Evolutionary conservation across 2,113 vertebrate genomes (phyloP).

Genomic region (Entelurus aequoreus): DNA sequence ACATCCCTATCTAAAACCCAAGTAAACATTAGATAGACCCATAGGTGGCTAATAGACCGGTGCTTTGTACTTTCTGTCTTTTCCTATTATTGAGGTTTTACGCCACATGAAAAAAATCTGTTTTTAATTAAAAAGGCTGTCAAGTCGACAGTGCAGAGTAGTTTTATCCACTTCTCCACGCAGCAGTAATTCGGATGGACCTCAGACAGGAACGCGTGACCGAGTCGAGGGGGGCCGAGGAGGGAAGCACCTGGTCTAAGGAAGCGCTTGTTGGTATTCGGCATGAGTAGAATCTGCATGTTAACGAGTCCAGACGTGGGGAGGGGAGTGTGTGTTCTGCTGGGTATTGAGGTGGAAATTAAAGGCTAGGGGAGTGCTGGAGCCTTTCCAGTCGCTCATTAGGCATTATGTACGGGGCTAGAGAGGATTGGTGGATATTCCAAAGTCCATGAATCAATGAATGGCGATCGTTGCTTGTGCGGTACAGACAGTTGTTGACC

Average conservation of each 20-base stretch:
- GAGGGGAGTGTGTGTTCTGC: conserved; percentile 45
- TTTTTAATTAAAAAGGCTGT: not conserved
- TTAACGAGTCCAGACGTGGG: conserved; percentile 59
- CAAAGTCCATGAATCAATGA: conserved; percentile 45
- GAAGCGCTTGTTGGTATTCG: conserved; percentile 56
- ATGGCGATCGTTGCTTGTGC: conserved; percentile 30
- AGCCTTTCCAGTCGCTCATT: conserved; percentile 67
- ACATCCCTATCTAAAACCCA: too few species aligned
- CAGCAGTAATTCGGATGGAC: conserved; percentile 39
- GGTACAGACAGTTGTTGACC: conserved; percentile 46
- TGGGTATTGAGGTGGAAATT: conserved; percentile 63
- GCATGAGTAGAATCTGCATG: conserved; percentile 56
- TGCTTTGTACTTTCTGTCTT: too few species aligned
- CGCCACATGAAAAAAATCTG: too few species aligned
- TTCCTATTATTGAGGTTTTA: too few species aligned
- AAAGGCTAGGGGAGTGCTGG: conserved; percentile 59
- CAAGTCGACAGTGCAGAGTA: too few species aligned
- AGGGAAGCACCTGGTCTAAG: conserved; percentile 66
- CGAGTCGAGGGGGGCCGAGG: conserved; percentile 41
- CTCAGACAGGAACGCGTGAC: conserved; percentile 42
- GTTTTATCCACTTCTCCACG: conserved; percentile 36
- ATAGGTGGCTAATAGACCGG: too few species aligned
- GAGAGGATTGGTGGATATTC: conserved; percentile 48
- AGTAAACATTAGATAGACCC: too few species aligned
- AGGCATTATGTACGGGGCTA: conserved; percentile 54